Base-by-base conservation (phyloP, 2,888 invertebrate species). In the Plagiodera versicolora region DNA sequence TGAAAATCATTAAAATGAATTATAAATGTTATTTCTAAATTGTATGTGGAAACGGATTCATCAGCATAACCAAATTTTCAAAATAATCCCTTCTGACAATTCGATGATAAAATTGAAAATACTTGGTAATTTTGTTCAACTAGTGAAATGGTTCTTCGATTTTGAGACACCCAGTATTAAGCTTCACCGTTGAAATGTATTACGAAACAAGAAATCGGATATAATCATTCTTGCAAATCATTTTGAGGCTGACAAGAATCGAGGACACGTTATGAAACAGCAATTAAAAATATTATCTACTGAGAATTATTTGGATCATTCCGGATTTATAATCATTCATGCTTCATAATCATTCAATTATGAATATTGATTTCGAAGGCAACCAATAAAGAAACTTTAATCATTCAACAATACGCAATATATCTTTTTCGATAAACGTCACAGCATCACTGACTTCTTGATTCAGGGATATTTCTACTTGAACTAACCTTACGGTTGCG, bases 261-360 rank as follows among this genome's bases (percentile, higher is more conserved):
- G 20, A 49, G 49, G 49, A 30, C 30, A 49, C 28, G n/a, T 49
- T 20, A 20, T 14, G 48, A 49, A 20, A 49, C 28, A 49, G 14
- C 6, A 49, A 49, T 49, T 30, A 28, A 28, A 49, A 49, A 48
- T 19, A 24, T 24, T 24, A 24, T 19, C 17, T 8, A 30, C 14
- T 39, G 49, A 49, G 6, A 30, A 30, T 49, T 16, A 49, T 10
- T 24, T n/a, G 14, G 14, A 14, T 49, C 4, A 30, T 49, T 30
- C 10, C 28, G 28, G 20, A 24, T 20, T 39, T 1, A 28, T 49
- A 49, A 30, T 49, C 30, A 20, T 28, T 14, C 30, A 49, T n/a
- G 19, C 48, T 18, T 32, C 2, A 20, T 49, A 49, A 28, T 28
- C 30, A 20, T 49, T 14, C 17, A 49, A 49, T 49, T 49, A 3